Evolutionary conservation across 1,140 invertebrate species (phyloP).

Genomic region (Tenebrio molitor): DNA sequence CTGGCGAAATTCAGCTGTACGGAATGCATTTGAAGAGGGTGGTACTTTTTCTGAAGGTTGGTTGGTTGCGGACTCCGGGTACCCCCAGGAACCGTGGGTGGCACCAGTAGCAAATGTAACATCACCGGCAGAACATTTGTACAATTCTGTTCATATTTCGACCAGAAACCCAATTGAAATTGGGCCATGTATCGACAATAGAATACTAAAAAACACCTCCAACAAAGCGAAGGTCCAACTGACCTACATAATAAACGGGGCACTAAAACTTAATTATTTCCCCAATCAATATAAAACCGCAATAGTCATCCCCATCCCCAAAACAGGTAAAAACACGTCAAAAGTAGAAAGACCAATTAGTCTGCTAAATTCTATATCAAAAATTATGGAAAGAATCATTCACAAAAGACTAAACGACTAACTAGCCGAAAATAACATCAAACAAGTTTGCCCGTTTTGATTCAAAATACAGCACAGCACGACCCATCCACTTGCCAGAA

Average conservation of each 20-base stretch:
- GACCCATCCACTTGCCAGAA: too few species aligned
- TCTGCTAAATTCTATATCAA: slow-evolving; percentile 50
- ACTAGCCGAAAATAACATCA: neutral
- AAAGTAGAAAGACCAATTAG: slow-evolving; percentile 52
- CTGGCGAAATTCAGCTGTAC: too few species aligned
- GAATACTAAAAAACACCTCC: slow-evolving; percentile 24
- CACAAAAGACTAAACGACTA: neutral
- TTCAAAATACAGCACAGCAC: neutral
- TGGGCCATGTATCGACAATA: slow-evolving; percentile 44
- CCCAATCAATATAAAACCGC: slow-evolving; percentile 63
- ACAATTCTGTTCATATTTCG: too few species aligned
- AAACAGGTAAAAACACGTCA: slow-evolving; percentile 59
- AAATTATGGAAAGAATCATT: slow-evolving; percentile 54
- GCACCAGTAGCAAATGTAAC: too few species aligned
- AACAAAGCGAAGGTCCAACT: slow-evolving; percentile 27
- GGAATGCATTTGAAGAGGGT: too few species aligned
- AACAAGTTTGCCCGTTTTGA: neutral
- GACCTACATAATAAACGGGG: slow-evolving; percentile 55
- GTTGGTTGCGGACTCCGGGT: too few species aligned
- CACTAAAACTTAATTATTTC: slow-evolving; percentile 60
- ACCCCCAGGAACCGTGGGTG: too few species aligned
- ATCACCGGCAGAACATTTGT: too few species aligned
- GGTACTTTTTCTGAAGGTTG: too few species aligned
- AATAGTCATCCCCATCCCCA: slow-evolving; percentile 62
- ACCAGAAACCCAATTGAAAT: too few species aligned